phyloP scores from a whole-genome alignment of 2,888 invertebrate genomes.

The Hoplodrina ambigua region DNA sequence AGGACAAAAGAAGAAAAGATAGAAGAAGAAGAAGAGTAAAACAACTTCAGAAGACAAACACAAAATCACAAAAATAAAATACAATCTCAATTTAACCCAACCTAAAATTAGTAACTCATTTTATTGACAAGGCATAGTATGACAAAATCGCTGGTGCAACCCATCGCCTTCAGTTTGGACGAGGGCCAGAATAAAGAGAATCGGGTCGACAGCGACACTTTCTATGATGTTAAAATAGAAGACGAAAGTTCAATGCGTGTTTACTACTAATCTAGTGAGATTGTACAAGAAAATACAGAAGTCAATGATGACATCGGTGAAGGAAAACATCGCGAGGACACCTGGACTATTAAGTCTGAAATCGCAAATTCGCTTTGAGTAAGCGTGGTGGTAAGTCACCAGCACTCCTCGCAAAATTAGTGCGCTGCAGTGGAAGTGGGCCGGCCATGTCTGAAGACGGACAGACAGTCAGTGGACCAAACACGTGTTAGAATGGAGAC shows the following conservation, averaged over 20 bases:
- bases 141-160: conserved; percentile 73
- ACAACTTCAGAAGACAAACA: too few relatives aligned
- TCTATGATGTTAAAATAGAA: conserved; percentile 75
- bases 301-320: neutral
- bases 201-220: conserved; percentile 80
- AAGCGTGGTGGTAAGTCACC: too few relatives aligned
- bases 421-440: too few relatives aligned
- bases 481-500: too few relatives aligned
- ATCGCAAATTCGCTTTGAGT: too few relatives aligned
- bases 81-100: neutral
- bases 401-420: too few relatives aligned
- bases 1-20: too few relatives aligned
- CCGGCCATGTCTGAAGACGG: too few relatives aligned
- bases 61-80: neutral
- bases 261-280: conserved; percentile 60
- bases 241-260: conserved; percentile 78
- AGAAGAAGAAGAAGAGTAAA: too few relatives aligned
- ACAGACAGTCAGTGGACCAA: too few relatives aligned
- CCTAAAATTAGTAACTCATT: conserved; percentile 39
- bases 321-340: neutral
- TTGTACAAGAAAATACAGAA: conserved; percentile 27
- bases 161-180: conserved; percentile 81
- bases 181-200: conserved; percentile 77
- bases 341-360: too few relatives aligned
- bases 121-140: conserved; percentile 73